Base-by-base conservation (phyloP, 2,113 vertebrate species). In the Scomber colias region DNA sequence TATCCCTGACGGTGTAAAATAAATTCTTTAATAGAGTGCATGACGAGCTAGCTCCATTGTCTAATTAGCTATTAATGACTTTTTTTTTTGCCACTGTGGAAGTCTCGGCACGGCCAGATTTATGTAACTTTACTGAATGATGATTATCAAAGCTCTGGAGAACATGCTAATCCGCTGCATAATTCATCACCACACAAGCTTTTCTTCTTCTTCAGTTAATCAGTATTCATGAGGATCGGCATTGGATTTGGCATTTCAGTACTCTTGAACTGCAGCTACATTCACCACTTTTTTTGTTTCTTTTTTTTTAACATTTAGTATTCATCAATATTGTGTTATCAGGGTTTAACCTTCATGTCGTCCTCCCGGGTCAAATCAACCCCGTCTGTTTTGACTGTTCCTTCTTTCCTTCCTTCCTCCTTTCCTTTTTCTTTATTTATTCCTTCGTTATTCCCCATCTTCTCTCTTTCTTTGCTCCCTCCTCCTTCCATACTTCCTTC, bases 41-140 rank as follows among this genome's bases (percentile, higher is more conserved):
- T 51, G 70, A 73, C 45, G 21, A 73, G 48, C 53, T 5, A 4
- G 64, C 50, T 80, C 66, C 60, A 19, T 73, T 54, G 71, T 77
- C 61, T 88, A 78, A 92, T 92, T 84, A 83, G 82, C 55, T 82
- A 88, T 85, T 81, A 89, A 91, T 88, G 83, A 87, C 75, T 75
- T 35, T 71, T 27, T 27, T 27, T 27, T 27, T 66, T 76, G 79
- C 74, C 77, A 65, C 59, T 56, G 72, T 40, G 77, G 64, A 82
- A 61, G 55, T 72, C 73, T 77, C 21, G 12, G 70, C 65, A 67
- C 4, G 11, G 51, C n/a, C 74, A 86, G 71, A 56, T 84, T 77
- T 77, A 61, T 86, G 77, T 76, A 63, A 80, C 70, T 79, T 81
- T 76, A 73, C 83, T 55, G 67, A 82, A 76, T 78, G 74, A 75